These are phyloP conservation scores for Sipha maydis DNA, from an alignment of 2,888 invertebrate species.

Conservation along the genomic window DNA sequence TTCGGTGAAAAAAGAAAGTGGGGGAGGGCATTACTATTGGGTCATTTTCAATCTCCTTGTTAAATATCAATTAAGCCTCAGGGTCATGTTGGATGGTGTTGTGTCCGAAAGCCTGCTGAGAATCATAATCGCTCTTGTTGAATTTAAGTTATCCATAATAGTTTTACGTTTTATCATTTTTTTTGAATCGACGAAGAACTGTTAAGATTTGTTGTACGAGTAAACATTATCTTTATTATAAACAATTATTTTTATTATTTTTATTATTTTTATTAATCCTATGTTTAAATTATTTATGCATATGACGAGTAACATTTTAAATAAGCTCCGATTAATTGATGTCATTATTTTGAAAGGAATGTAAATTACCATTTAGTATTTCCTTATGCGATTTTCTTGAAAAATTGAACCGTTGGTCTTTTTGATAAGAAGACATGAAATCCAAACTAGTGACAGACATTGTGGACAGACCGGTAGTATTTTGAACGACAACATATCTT, in stretches of 20 bases:
- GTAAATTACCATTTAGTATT: constrained; percentile 2
- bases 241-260: not conserved
- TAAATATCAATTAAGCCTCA: constrained; percentile 48
- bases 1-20: constrained; percentile 8
- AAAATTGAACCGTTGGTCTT: not conserved
- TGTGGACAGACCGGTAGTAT: constrained; percentile 40
- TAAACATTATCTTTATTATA: not conserved
- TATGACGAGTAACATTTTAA: not conserved
- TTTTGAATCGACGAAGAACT: not conserved
- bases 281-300: constrained; percentile 4
- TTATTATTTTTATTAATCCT: not conserved
- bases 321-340: not conserved
- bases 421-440: constrained; percentile 3
- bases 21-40: constrained; percentile 1
- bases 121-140: not conserved
- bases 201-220: not conserved
- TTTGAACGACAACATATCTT: constrained; percentile 57
- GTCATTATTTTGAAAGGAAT: constrained; percentile 1
- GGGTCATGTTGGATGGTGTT: constrained; percentile 15
- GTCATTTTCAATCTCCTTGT: constrained; percentile 41
- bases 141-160: not conserved
- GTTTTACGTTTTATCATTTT: not conserved
- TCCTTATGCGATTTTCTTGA: constrained; percentile 5
- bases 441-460: constrained; percentile 4
- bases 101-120: constrained; percentile 7